Percentiles rank a stretch among this genome's conserved stretches.
Conservation (phyloP, 2,888 invertebrate species). For the Hypomecis atomaria region DNA sequence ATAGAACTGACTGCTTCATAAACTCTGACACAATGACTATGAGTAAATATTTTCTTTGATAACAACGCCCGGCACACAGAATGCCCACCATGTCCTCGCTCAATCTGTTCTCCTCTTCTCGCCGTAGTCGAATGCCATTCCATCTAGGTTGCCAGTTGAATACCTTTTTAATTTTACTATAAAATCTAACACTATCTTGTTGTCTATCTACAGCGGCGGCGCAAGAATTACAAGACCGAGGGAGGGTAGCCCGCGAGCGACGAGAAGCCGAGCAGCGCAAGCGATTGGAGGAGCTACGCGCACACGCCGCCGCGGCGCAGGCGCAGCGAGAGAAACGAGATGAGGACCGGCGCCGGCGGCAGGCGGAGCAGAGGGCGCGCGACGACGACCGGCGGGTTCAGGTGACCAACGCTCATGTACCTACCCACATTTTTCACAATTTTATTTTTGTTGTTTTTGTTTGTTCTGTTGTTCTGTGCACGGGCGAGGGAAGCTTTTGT, state of each 20-base stretch:
- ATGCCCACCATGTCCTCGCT: too few relatives aligned
- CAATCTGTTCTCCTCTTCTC: too few relatives aligned
- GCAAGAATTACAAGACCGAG: constrained; percentile 85
- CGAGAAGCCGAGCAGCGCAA: constrained; percentile 95
- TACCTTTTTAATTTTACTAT: too few relatives aligned
- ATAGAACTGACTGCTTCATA: too few relatives aligned
- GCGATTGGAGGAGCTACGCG: constrained; percentile 94
- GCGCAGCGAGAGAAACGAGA: constrained; percentile 95
- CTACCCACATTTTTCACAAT: constrained; percentile 11
- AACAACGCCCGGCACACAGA: too few relatives aligned
- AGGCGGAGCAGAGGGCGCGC: constrained; percentile 91
- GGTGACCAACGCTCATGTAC: constrained; percentile 49
- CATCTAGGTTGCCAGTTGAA: too few relatives aligned
- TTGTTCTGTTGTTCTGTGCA: background rate
- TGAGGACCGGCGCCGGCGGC: constrained; percentile 91
- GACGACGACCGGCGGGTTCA: constrained; percentile 87
- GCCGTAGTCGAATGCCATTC: too few relatives aligned
- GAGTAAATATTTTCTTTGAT: too few relatives aligned
- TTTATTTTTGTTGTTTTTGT: constrained; percentile 16
- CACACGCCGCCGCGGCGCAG: constrained; percentile 95
- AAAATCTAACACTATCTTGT: background rate
- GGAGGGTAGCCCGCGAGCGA: constrained; percentile 91
- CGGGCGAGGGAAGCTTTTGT: background rate
- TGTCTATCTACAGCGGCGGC: constrained; percentile 52
- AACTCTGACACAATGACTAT: too few relatives aligned